Base-by-base conservation (phyloP, 1,140 invertebrate genomes). In the Venturia canescens region DNA sequence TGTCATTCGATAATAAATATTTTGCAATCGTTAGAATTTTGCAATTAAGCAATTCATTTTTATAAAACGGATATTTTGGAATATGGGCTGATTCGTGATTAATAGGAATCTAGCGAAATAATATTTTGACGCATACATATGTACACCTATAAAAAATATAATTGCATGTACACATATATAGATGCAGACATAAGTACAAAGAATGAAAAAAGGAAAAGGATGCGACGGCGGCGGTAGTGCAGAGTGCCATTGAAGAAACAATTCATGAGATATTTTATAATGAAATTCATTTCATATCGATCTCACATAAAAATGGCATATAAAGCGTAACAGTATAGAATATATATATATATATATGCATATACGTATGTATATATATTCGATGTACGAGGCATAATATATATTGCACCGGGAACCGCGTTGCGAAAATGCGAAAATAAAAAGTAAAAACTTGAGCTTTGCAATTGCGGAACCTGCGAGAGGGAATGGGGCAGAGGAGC, bases 401-500 rank as follows among this genome's bases (percentile, higher is more conserved):
- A 63, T 63, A 63, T 63, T 26, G 60, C 60, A 23, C 27, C n/a
- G 60, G n/a, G 60, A 23, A 26, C 11, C 23, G 60, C n/a, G 60
- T 21, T 63, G 53, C 21, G 53, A 72, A 67, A 38, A n/a, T n/a
- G n/a, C n/a, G n/a, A n/a, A n/a, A 44, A 31, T 23, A 34, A 63
- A 80, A 78, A 80, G 77, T 60, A 63, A 79, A 75, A 48, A 57
- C 21, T 60, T 57, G 67, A 70, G 71, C 38, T 50, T 53, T 31
- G 74, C 53, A 70, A 74, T 48, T 70, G 57, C 38, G 67, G 60
- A 80, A 82, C 53, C 1, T 44, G 38, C 38, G 21, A 18, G 53
- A 18, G 53, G 13, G 21, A 9, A 57, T n/a, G 21, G n/a, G 53
- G 53, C 53, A 57, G 21, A 57, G 53, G 75, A 84, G 53, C 78